Base-by-base conservation (phyloP, 2,797 vertebrate species). In the Crenichthys baileyi region DNA sequence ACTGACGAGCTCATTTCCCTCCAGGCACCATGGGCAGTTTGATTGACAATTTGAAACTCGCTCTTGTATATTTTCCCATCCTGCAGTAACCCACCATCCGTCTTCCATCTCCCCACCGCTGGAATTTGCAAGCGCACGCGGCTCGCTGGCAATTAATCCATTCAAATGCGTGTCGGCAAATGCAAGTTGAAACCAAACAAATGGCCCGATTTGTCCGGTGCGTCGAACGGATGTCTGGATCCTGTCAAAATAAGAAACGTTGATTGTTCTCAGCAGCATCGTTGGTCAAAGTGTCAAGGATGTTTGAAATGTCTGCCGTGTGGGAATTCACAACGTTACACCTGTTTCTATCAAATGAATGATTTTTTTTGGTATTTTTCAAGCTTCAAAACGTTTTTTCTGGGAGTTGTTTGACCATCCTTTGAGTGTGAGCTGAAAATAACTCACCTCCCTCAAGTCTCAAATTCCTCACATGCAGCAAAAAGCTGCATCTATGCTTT, bases 231-330 rank as follows among this genome's bases (percentile, higher is more conserved):
- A 78, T 90, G 87, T 89, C 85, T 82, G 85, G 82, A 36, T 74
- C 85, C 84, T 87, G 90, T 93, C 89, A 86, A 71, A 12, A 78
- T 88, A 88, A 93, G 77, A 87, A 88, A 92, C 83, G 90, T 89
- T 93, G 92, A 94, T 93, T 90, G 89, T 76, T 84, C 84, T 88
- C 63, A 87, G 91, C 88, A n/a, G 87, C 88, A 75, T 91, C 87
- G 56, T 90, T 85, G 92, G 92, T 94, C 91, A 89, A 86, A 79
- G 90, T 93, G 91, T 94, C 94, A 87, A 77, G 89, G 88, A 61
- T 81, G 85, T 91, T 84, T 80, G 83, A 84, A 78, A 58, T 80
- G 84, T 90, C 89, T 80, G 84, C 89, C 88, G 60, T 11, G 18
- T 46, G 70, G 31, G 76, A 76, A 61, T 79, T 83, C 78, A 73